Conservation (phyloP, 1,140 invertebrate species). For the Trachymyrmex septentrionalis region DNA sequence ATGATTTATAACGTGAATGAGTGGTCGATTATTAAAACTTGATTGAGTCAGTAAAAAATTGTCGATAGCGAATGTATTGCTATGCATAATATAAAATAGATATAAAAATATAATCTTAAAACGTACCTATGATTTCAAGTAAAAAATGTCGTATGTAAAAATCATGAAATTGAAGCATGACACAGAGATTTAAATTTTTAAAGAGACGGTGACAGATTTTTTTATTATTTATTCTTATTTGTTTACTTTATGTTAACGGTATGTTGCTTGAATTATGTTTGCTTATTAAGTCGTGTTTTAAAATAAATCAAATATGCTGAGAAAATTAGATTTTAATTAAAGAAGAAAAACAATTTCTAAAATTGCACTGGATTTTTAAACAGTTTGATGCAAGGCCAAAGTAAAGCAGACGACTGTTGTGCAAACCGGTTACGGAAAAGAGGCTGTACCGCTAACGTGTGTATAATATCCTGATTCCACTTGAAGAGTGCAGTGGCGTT, state of each 20-base stretch:
- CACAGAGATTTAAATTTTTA: background rate
- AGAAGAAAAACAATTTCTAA: background rate
- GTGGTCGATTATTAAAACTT: background rate
- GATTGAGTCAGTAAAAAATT: background rate
- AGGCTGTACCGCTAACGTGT: background rate
- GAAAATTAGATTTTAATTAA: background rate
- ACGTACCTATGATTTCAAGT: background rate
- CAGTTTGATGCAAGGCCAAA: slow-evolving; percentile 12
- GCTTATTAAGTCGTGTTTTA: background rate
- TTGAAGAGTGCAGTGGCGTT: background rate
- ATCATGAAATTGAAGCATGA: background rate
- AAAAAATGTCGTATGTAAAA: background rate
- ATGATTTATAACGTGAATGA: no score
- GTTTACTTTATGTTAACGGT: background rate
- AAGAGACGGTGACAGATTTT: background rate
- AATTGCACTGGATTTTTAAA: slow-evolving; percentile 27
- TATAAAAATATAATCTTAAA: background rate
- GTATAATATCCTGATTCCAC: slow-evolving; percentile 5
- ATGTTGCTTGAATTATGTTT: background rate
- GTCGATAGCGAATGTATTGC: background rate
- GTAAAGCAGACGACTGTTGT: slow-evolving; percentile 4
- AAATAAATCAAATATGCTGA: background rate
- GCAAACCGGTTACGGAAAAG: slow-evolving; percentile 46
- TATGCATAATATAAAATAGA: background rate
- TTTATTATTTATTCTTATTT: background rate